Base-by-base conservation (phyloP, 2,888 invertebrate species). In the Phortica magna region DNA sequence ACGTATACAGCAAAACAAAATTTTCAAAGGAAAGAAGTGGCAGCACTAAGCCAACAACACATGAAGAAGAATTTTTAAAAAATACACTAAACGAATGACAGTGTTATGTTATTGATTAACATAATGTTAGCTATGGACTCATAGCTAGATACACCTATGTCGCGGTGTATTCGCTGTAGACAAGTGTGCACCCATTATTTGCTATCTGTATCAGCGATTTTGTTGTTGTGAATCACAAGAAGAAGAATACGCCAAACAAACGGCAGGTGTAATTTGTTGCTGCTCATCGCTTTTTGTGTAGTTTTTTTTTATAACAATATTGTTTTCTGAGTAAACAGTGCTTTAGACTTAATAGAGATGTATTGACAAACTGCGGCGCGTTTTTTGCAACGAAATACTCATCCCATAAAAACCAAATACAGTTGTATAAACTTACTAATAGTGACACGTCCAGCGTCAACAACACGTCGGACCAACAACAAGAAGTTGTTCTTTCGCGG, bases 361-460 rank as follows among this genome's bases (percentile, higher is more conserved):
- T 76, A 83, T 82, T 88, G 80, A 83, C 80, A 79, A 78, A 42
- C 55, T n/a, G 76, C 65, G 59, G 67, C 57, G 77, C 71, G 76
- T 64, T 55, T 67, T 81, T 82, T 76, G 78, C 79, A 76, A 72
- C 72, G 68, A 73, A 75, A 65, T 67, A 43, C 59, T n/a, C 70
- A 59, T 61, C 73, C 55, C 70, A 76, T 72, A 74, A 79, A 72
- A 85, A 82, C 73, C 70, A 57, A 76, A 19, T 14, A n/a, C 57
- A 53, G 70, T 77, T 72, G 77, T 43, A 41, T 17, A 48, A 75
- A 71, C 72, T 67, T n/a, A 43, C 31, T 71, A 71, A 55, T 71
- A 55, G 70, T 19, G 10, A 71, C 42, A n/a, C 39, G 55, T 22
- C 17, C 39, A 55, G 53, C 70, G 53, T 71, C 39, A 31, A 43